Evolutionary conservation across 2,888 invertebrate genomes (phyloP).

Genomic region (Cotesia congregata): DNA sequence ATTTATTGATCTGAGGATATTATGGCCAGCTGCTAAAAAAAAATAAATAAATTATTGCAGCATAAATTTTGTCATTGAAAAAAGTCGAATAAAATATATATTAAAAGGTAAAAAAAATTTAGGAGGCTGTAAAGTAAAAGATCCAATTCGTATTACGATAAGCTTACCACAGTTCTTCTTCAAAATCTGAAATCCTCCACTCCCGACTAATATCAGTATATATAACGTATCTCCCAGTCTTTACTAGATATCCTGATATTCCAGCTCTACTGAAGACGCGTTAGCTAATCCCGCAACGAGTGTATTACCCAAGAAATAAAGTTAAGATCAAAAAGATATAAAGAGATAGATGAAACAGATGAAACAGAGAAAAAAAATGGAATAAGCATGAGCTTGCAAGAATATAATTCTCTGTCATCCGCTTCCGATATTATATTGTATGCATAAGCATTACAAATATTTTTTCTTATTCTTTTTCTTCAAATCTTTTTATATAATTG

Average conservation of each 20-base stretch:
- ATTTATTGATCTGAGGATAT: no score
- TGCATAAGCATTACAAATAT: background rate
- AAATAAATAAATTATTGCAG: no score
- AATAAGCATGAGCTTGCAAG: constrained; percentile 34
- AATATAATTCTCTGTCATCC: constrained; percentile 17
- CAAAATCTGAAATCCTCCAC: constrained; percentile 31
- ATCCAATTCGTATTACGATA: constrained; percentile 48
- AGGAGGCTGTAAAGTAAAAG: constrained; percentile 41
- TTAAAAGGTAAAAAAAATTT: constrained; percentile 27
- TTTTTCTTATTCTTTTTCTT: background rate
- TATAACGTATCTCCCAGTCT: constrained; percentile 4
- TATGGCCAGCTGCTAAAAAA: no score
- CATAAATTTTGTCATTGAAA: background rate
- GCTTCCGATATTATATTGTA: constrained; percentile 3
- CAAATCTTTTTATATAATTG: background rate
- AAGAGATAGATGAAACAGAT: constrained; percentile 15
- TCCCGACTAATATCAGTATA: constrained; percentile 29
- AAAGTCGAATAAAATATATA: background rate
- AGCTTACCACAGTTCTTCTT: constrained; percentile 43
- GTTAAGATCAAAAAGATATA: constrained; percentile 26
- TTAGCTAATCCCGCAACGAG: constrained; percentile 37
- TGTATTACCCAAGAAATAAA: background rate
- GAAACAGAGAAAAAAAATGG: constrained; percentile 4
- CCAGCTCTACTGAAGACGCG: constrained; percentile 55
- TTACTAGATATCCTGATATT: constrained; percentile 44